Evolutionary conservation across 2,888 invertebrate genomes (phyloP), one percentile per base, ranked within the genome.

Genomic region (Abscondita cerata): DNA sequence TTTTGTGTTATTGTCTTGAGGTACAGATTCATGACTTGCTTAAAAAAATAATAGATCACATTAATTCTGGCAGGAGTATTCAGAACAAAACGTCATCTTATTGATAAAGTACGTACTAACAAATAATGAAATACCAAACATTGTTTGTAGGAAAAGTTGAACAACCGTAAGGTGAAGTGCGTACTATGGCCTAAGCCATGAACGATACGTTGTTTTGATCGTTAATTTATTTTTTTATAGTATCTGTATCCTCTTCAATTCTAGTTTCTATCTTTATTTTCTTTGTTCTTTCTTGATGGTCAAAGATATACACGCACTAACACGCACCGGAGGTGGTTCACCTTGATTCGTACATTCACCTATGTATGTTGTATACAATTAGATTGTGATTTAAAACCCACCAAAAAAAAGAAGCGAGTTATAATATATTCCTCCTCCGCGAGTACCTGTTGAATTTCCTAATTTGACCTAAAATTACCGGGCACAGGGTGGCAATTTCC

Each of bases 281-380:
- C 64, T 64, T 60, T 60, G 64, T 56, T 57, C 47, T 50, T 52
- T 64, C 58, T 59, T 18, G 51, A 36, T 59, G 61, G 54, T 41
- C 69, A 67, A 69, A 69, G 68, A 73, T 69, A 69, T 62, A 66
- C 67, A 67, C 69, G 70, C 71, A 70, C 70, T 65, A 62, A 69
- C 71, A 73, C 68, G 68, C 69, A 70, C 64, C 59, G 61, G 62
- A 70, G 69, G 72, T 70, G 44, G 73, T 66, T 75, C 68, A 73
- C 75, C 75, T 75, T 75, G 75, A 68, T 66, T 66, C 68, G 71
- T 71, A 60, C 75, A 61, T 75, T 75, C 68, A 75, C 73, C 75
- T 69, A 67, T 16, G n/a, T n/a, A n/a, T n/a, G 62, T 57, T 58
- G 57, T 53, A 48, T 54, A 36, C 31, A 34, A 59, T 59, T 52